Base-by-base conservation (phyloP, 2,888 invertebrate species). In the Phalangium opilio region DNA sequence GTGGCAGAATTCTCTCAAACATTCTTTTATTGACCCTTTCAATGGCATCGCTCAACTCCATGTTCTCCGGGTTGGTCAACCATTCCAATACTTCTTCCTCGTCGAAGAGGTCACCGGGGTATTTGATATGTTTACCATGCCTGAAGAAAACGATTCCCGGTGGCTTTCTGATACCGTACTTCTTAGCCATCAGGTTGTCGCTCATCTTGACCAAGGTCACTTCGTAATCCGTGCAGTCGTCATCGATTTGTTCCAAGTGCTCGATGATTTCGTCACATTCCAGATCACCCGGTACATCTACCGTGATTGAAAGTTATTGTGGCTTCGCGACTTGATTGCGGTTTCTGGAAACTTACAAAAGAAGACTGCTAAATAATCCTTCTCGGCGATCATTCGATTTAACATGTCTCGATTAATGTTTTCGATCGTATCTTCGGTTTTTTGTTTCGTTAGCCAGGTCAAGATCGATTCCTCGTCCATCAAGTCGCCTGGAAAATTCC, bases 141-240 rank as follows among this genome's bases (percentile, higher is more conserved):
- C 89, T 75, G 70, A 90, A 90, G 64, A 87, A 87, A 1, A 85
- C 84, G 7, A 90, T 78, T 5, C 89, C 90, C 0, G 90, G 90
- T 18, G 86, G 85, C 64, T 84, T 81, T 50, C 89, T 74, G 61
- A 76, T 86, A 1, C 89, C 89, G 64, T 84, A 90, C 63, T 90
- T 90, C 64, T 90, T 90, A 2, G 87, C 89, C 85, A 90, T 90
- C 32, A 90, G 67, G 15, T 79, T 74, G 66, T 90, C 90, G 59
- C 75, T 76, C 72, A 83, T 83, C 69, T 89, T 84, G 0, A 84
- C 84, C 53, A 90, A 77, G 69, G 83, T 82, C 51, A 90, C 89
- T 46, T 89, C 89, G 65, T 87, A 90, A 64, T 89, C 87, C 10
- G 80, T 72, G 15, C 87, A 87, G 69, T 90, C 89, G 59, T 89